Conservation (phyloP, 2,797 vertebrate genomes). For the Lindbergichthys nudifrons region DNA sequence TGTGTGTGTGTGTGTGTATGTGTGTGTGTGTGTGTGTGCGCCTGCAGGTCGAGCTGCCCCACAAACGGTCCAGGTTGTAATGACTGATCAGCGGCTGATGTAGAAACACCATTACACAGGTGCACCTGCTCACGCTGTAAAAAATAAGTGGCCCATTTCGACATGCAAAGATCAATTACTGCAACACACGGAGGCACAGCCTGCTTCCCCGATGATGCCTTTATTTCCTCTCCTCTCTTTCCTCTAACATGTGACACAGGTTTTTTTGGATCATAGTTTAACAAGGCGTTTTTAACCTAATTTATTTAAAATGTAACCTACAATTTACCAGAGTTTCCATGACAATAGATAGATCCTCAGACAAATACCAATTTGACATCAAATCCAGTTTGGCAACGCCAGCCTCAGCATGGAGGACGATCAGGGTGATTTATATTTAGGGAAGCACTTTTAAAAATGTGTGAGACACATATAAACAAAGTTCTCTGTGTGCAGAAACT, state of each 20-base stretch:
- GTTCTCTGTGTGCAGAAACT: background rate
- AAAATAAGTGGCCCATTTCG: slow-evolving; percentile 82
- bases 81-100: slow-evolving; percentile 77
- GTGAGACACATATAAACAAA: background rate
- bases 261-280: background rate
- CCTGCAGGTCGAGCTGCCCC: slow-evolving; percentile 69
- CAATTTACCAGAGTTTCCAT: slow-evolving; percentile 50
- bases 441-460: background rate
- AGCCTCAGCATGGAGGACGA: slow-evolving; percentile 26
- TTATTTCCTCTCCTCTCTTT: background rate
- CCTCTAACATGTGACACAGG: background rate
- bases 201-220: slow-evolving; percentile 34
- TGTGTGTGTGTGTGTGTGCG: slow-evolving; percentile 21
- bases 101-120: slow-evolving; percentile 61
- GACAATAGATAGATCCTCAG: slow-evolving; percentile 58
- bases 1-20: background rate
- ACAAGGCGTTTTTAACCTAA: too few relatives aligned
- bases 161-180: slow-evolving; percentile 77
- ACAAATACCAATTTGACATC: slow-evolving; percentile 55
- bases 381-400: slow-evolving; percentile 18
- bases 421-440: slow-evolving; percentile 38
- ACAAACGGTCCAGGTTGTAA: slow-evolving; percentile 72
- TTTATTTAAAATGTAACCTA: too few relatives aligned
- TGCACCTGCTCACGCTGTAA: slow-evolving; percentile 77
- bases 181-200: slow-evolving; percentile 35